Evolutionary conservation across 2,888 invertebrate genomes (phyloP), one percentile per base, ranked within the genome.

Genomic region (Hyalella azteca): DNA sequence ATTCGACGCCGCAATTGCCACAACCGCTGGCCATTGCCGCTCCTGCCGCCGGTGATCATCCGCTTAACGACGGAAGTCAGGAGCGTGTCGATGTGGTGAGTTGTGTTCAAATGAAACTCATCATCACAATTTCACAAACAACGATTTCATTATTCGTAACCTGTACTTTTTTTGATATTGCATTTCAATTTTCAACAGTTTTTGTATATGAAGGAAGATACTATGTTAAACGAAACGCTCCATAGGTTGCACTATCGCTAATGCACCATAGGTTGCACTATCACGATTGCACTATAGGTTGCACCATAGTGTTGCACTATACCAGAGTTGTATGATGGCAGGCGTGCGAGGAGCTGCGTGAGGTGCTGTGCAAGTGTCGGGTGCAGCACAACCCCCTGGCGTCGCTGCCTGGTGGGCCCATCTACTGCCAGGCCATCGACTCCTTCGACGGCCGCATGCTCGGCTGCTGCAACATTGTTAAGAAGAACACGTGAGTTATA

Each of bases 391-490:
- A 81, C 59, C 81, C 83, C n/a, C 19, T 79, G 3, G 83, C 83
- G 41, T 80, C 73, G 5, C 66, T 79, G 15, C 75, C 81, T 9
- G 81, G 79, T 2, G 79, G 81, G n/a, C 45, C 75, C 40, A 48
- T 81, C 11, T 83, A 81, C 80, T 85, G 85, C 49, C 83, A 82
- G 76, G 85, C 81, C 19, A 73, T 85, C 15, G 85, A 85, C 60
- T 81, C 83, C 32, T 82, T 85, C 77, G 85, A 85, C 60, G 83
- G 83, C 13, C 78, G 85, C 15, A 81, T 85, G 78, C 80, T 85
- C 77, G 85, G 85, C 59, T 85, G 85, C 77, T 85, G 85, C 54
- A 85, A 85, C 79, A 48, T 80, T 59, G 83, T 83, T 15, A 73
- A 77, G 49, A 81, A 41, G 40, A 49, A 80, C 26, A 80, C 79